Evolutionary conservation across 1,140 invertebrate genomes (phyloP), one percentile per base, ranked within the genome.

Genomic region (Heliconius melpomene): DNA sequence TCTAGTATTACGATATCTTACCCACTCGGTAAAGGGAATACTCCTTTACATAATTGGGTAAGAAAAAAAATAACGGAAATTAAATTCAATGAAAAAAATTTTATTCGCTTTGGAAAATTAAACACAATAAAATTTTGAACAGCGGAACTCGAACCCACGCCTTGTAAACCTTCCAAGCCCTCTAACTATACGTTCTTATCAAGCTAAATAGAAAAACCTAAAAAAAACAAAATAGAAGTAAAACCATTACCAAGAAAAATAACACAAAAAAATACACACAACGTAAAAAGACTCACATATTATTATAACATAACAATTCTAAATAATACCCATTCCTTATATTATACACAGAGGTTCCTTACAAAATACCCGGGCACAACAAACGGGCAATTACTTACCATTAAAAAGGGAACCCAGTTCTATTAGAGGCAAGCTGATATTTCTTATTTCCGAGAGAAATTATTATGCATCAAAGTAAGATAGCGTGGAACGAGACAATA

Each of bases 311-410:
- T 57, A 57, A 23, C 54, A 57, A 23, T 7, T 29, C 60, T 7
- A 66, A 66, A 66, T 66, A 66, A 66, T 66, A 66, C 5, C 13
- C 11, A 16, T 7, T 1, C 8, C 20, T 57, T 23, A 57, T 57
- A 57, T 23, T 36, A 36, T 36, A 52, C 50, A 32, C 50, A 23
- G 54, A 57, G 54, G 16, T 57, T 57, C 26, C 3, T 36, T 72
- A 74, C 46, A 76, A 70, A 70, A 76, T 76, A 46, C 75, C 23
- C 23, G 9, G 23, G n/a, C 38, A 66, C 29, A 75, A 40, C 57
- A 71, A 80, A 74, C 73, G 73, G 46, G 79, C 74, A 76, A 80
- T 80, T 80, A 80, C 79, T 57, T 72, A 79, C 38, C 26, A 66
- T 66, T 66, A 66, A 66, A 60, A 18, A 26, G 32, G 20, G 57